These are phyloP conservation scores for Perizoma flavofasciatum DNA, from an alignment of 2,888 invertebrate genomes.

Conservation along the genomic window DNA sequence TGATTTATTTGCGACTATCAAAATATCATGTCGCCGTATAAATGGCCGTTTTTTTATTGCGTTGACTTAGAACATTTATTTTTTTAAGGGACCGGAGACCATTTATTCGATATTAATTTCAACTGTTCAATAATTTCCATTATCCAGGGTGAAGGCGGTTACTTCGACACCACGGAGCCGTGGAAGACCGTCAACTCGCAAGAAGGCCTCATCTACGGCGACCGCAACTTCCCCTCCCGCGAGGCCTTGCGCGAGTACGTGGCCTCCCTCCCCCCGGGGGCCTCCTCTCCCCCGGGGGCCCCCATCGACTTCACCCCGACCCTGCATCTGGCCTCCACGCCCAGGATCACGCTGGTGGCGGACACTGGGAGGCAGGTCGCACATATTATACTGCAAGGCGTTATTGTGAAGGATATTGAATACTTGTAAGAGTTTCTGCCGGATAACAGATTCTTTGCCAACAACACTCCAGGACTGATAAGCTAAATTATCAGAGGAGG, in stretches of 20 bases:
- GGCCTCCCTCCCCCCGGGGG: constrained; percentile 44
- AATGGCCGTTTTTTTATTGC: too few relatives aligned
- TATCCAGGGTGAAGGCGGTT: constrained; percentile 71
- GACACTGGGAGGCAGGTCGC: constrained; percentile 58
- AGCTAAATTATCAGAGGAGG: too few relatives aligned
- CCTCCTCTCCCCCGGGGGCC: constrained; percentile 31
- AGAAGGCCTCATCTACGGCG: constrained; percentile 59
- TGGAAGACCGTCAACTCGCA: constrained; percentile 54
- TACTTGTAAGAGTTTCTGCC: constrained; percentile 51
- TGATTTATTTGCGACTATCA: too few relatives aligned
- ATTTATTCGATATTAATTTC: too few relatives aligned
- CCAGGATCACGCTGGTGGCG: constrained; percentile 57
- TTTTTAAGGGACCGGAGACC: too few relatives aligned
- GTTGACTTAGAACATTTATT: too few relatives aligned
- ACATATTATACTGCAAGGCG: constrained; percentile 60
- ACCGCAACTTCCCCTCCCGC: constrained; percentile 56
- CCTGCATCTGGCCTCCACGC: constrained; percentile 43
- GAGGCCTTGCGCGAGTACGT: constrained; percentile 53
- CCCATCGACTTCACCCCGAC: constrained; percentile 41
- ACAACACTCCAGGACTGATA: too few relatives aligned
- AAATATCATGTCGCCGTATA: too few relatives aligned
- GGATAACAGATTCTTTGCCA: not conserved
- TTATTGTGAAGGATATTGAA: constrained; percentile 51
- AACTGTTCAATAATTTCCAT: not conserved
- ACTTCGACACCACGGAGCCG: constrained; percentile 64